phyloP scores from a whole-genome alignment of 2,888 invertebrate genomes.

The Brenthis hecate region DNA sequence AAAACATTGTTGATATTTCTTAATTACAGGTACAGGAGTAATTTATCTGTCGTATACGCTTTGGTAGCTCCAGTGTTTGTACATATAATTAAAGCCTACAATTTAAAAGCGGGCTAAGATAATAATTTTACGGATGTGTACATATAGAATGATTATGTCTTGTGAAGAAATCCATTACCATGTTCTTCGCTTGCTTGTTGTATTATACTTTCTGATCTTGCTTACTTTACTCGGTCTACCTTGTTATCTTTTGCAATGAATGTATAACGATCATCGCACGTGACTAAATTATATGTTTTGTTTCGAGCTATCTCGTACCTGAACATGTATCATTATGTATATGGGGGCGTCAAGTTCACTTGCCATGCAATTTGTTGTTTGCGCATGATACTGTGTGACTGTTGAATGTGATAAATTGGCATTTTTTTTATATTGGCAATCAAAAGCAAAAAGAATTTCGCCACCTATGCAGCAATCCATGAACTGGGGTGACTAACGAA shows the following conservation, averaged over 20 bases:
- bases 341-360: background rate
- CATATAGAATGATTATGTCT: slow-evolving; percentile 67
- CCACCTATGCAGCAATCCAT: no score
- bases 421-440: no score
- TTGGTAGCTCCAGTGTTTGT: background rate
- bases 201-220: slow-evolving; percentile 29
- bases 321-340: background rate
- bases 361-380: background rate
- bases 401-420: no score
- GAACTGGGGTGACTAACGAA: no score
- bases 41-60: background rate
- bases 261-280: background rate
- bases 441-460: no score
- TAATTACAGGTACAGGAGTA: no score
- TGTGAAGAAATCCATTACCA: slow-evolving; percentile 45
- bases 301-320: background rate
- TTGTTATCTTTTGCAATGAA: background rate
- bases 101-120: no score
- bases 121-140: background rate
- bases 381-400: no score
- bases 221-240: slow-evolving; percentile 7
- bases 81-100: no score
- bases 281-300: background rate
- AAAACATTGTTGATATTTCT: no score
- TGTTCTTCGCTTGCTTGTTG: slow-evolving; percentile 29